A percentile compares a stretch with the other conserved stretches of the same genome.
Evolutionary conservation across 2,797 vertebrate species (phyloP).

Genomic region (Phrynocephalus forsythii): DNA sequence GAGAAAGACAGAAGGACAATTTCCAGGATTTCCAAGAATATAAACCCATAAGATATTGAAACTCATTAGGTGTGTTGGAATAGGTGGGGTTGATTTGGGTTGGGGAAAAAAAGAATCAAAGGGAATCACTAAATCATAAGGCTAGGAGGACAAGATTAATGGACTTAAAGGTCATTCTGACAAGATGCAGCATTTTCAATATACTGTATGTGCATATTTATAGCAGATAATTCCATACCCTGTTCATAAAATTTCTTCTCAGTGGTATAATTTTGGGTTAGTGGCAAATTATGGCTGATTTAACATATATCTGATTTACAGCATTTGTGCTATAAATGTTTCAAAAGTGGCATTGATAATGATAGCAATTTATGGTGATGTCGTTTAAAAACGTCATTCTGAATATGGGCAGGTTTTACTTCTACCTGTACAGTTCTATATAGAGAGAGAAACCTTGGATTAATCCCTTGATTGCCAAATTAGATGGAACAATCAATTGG

Average conservation of each 20-base stretch:
- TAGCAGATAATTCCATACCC: neutral
- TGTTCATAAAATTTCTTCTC: neutral
- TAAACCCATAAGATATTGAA: conserved; percentile 35
- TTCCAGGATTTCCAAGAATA: conserved; percentile 43
- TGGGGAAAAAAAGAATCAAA: conserved; percentile 19
- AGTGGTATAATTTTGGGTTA: neutral
- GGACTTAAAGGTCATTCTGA: neutral
- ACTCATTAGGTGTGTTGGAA: conserved; percentile 24
- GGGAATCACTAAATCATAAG: neutral
- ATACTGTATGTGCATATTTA: neutral
- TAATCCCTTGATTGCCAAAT: neutral
- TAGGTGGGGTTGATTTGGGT: conserved; percentile 34
- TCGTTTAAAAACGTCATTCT: neutral
- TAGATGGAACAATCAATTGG: neutral
- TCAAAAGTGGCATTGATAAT: neutral
- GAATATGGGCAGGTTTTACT: neutral
- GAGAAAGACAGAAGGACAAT: conserved; percentile 28
- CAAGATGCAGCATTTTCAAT: neutral
- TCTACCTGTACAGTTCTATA: neutral
- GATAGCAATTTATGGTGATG: neutral
- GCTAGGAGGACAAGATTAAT: neutral
- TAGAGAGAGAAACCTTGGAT: neutral
- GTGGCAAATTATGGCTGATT: neutral
- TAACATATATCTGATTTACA: neutral
- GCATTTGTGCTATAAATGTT: neutral